Evolutionary conservation across 2,797 vertebrate species (phyloP), one percentile per base, ranked within the genome.

Genomic region (Periophthalmus magnuspinnatus): DNA sequence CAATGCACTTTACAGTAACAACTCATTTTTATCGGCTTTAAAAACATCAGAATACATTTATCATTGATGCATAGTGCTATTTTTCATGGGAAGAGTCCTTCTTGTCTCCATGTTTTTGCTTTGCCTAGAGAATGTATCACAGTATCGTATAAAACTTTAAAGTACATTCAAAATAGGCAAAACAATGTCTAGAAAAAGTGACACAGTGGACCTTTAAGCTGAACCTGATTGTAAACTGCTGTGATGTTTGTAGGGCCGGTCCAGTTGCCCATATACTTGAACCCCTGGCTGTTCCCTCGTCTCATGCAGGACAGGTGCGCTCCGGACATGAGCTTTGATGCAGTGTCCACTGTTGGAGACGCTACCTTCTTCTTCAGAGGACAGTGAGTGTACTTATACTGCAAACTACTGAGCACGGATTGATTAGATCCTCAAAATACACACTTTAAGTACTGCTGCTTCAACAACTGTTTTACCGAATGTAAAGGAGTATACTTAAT

Each of bases 1-100:
- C 78, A 93, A 93, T 16, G 72, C 86, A 70, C 92, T 95, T 72
- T 95, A 95, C 72, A 89, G 94, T 94, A 93, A 91, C 21, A 60
- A 0, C 14, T 21, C 16, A 34, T 36, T 66, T 19, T 24, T 21
- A n/a, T 64, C 10, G 21, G 45, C 19, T 17, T 33, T 36, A 52
- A 21, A 6, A 48, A 47, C 41, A 4, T 28, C 14, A 24, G 48
- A 45, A 22, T 14, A 48, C 16, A 17, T 48, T 47, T 64, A 28
- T 28, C 11, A 5, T 11, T 38, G 5, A 6, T 16, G 17, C 4
- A 52, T n/a, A 6, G 50, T 50, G 7, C 6, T n/a, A 19, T 3
- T 52, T n/a, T 52, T 50, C 16, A 50, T 16, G 5, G 2, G 48
- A 52, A 8, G 47, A 14, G 4, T 48, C 14, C 19, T 54, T 50